Evolutionary conservation across 2,797 vertebrate species (phyloP).

Genomic region (Leontocebus nigricollis): DNA sequence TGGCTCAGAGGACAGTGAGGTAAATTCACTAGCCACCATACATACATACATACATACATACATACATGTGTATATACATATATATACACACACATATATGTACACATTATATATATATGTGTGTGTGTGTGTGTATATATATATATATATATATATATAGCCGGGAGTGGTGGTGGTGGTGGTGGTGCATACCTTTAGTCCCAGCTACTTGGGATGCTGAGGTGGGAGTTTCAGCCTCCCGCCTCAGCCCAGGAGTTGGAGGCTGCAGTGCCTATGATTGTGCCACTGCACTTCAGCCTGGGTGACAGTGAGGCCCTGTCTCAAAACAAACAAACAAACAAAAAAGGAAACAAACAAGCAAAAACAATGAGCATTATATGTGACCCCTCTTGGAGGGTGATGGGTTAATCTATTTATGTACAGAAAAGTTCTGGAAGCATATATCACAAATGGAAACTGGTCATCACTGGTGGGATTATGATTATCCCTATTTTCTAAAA

Average conservation of each 20-base stretch:
- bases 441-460: slow-evolving; percentile 5
- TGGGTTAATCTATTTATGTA: not conserved
- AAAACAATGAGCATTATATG: not conserved
- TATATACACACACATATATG: no score
- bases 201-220: not conserved
- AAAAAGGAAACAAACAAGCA: not conserved
- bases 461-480: not conserved
- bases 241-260: not conserved
- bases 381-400: not conserved
- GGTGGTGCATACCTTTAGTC: not conserved
- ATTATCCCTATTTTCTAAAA: slow-evolving; percentile 27
- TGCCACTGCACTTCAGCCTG: not conserved
- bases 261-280: not conserved
- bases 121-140: no score
- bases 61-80: rapidly evolving
- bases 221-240: not conserved
- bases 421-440: not conserved
- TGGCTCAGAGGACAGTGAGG: not conserved
- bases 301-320: not conserved
- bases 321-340: not conserved
- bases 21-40: not conserved
- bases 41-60: no score
- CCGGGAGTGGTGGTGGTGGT: not conserved
- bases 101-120: no score
- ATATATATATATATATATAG: no score